Percentiles rank a stretch among this genome's conserved stretches.
phyloP scores from a whole-genome alignment of 2,888 invertebrate species.

The Callyntrura sp. region DNA sequence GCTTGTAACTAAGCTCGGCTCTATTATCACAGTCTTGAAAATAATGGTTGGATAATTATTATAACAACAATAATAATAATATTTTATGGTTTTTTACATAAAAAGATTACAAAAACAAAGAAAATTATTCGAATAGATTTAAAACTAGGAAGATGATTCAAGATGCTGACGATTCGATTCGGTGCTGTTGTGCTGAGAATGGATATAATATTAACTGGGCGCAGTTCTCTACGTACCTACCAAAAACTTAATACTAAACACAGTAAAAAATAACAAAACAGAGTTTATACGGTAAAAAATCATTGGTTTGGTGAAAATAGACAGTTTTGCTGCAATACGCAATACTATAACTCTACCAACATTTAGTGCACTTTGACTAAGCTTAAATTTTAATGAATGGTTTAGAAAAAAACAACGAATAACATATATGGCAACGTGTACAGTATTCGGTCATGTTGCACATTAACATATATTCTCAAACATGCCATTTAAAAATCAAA shows the following conservation, averaged over 20 bases:
- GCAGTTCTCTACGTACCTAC: neutral
- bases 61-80: conserved; percentile 36
- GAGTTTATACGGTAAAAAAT: conserved; percentile 6
- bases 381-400: too few species aligned
- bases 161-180: conserved; percentile 63
- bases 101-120: conserved; percentile 67
- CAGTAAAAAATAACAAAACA: conserved; percentile 37
- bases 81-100: conserved; percentile 59
- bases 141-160: conserved; percentile 61
- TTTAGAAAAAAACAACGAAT: too few species aligned
- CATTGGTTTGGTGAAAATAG: conserved; percentile 35
- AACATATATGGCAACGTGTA: too few species aligned
- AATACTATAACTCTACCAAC: neutral
- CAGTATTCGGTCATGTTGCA: too few species aligned
- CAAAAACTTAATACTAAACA: neutral
- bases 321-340: neutral
- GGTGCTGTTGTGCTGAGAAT: conserved; percentile 66
- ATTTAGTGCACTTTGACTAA: too few species aligned
- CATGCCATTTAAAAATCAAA: neutral
- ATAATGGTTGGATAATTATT: conserved; percentile 75
- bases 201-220: conserved; percentile 36
- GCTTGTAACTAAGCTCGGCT: conserved; percentile 82
- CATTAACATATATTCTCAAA: too few species aligned
- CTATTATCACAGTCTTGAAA: conserved; percentile 83
- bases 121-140: conserved; percentile 33